These are phyloP conservation scores for Tyrannus savana DNA, from an alignment of 2,113 vertebrate genomes.

Conservation along the genomic window DNA sequence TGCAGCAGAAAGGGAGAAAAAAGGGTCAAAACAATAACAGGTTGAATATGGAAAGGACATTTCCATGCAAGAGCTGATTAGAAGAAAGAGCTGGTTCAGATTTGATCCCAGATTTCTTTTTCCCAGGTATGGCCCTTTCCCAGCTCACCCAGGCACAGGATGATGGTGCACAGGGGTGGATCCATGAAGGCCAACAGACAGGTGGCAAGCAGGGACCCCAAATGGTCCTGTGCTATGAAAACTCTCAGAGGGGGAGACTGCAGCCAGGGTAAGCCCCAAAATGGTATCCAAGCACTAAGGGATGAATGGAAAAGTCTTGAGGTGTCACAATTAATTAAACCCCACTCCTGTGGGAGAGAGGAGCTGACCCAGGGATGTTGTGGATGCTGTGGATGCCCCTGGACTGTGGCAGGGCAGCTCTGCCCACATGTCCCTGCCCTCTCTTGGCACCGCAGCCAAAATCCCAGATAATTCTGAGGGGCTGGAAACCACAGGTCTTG, in stretches of 20 bases:
- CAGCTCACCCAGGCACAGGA: neutral
- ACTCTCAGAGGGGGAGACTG: neutral
- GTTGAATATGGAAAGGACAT: neutral
- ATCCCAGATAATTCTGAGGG: neutral
- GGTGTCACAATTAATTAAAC: neutral
- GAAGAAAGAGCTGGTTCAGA: neutral
- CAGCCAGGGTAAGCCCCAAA: neutral
- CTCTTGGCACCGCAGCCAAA: neutral
- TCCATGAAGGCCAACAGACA: neutral
- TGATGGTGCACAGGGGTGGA: too few species aligned
- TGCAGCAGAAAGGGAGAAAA: neutral
- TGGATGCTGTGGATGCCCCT: neutral
- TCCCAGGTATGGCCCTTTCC: neutral
- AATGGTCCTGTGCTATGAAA: neutral
- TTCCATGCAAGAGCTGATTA: neutral
- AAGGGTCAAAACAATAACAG: neutral
- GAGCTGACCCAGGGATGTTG: neutral
- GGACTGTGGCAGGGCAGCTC: neutral
- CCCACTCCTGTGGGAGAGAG: neutral
- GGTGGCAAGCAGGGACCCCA: neutral
- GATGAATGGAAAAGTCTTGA: neutral
- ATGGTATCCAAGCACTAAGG: neutral
- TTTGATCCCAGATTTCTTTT: neutral
- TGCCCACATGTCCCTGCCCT: neutral
- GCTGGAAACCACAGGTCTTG: neutral